Evolutionary conservation across 2,113 vertebrate genomes (phyloP), one percentile per base, ranked within the genome.

Genomic region (Garra rufa): DNA sequence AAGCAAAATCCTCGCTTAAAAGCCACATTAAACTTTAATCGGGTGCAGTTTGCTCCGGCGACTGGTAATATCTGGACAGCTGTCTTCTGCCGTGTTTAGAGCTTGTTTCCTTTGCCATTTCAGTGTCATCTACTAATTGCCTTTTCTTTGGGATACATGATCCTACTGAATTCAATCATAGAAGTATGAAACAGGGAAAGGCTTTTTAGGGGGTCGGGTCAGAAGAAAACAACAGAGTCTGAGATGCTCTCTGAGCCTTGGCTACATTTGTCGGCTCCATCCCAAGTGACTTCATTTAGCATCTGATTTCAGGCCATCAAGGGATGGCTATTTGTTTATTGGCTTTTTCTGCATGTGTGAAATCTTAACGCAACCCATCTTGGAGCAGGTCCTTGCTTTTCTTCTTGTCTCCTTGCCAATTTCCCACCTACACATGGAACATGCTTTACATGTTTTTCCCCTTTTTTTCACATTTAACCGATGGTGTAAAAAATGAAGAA

Each of bases 11-110:
- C 93, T 94, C 92, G 91, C 96, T 96, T 96, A 97, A 97, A 96
- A 97, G 96, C 95, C 90, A 88, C 96, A 98, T 98, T 96, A 96
- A 98, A 97, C 93, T 97, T 98, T 98, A 97, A 98, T 97, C 94
- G 94, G 93, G 95, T 95, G 93, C 92, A 95, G 96, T 97, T 96
- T 96, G 96, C 96, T 92, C 94, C 90, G 93, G 94, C 92, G 94
- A 95, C 94, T 95, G 95, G 95, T 97, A 96, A 98, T 96, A 97
- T 95, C 91, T 94, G 92, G 95, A 97, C 97, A 98, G 96, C 96
- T 99, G 97, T 95, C 95, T 95, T 94, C 92, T 90, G 93, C 91
- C 92, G 92, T 95, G 95, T 96, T 95, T 93, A 95, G 96, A 92
- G 94, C 93, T 95, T 92, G 89, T 94, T 91, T 95, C 94, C 94